phyloP scores from a whole-genome alignment of 2,888 invertebrate genomes.

The Cheilosia soror region DNA sequence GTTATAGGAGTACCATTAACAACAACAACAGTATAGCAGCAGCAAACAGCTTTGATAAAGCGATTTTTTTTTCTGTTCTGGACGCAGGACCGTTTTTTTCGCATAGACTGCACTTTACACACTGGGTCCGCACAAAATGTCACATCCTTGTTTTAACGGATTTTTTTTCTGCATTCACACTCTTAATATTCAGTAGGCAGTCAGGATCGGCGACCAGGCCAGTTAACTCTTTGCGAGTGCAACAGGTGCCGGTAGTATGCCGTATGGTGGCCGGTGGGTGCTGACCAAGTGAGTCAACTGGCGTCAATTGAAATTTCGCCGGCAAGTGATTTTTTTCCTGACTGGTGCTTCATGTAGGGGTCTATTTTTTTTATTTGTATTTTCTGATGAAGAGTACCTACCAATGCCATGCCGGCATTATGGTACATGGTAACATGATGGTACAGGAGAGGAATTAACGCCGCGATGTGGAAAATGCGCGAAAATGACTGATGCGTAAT shows the following conservation, averaged over 20 bases:
- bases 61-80: conserved; percentile 4
- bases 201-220: conserved; percentile 54
- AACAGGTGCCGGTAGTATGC: conserved; percentile 64
- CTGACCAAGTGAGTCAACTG: conserved; percentile 58
- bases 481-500: conserved; percentile 76
- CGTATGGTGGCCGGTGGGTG: conserved; percentile 52
- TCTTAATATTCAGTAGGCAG: conserved; percentile 66
- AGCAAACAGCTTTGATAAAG: conserved; percentile 65
- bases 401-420: conserved; percentile 23
- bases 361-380: conserved; percentile 10
- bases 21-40: conserved; percentile 32
- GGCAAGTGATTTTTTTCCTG: conserved; percentile 49
- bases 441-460: conserved; percentile 62
- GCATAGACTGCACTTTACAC: conserved; percentile 42
- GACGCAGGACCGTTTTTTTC: conserved; percentile 46
- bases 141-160: conserved; percentile 71
- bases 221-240: conserved; percentile 48
- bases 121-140: conserved; percentile 68
- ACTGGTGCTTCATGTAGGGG: neutral
- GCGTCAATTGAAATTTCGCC: conserved; percentile 73
- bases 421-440: conserved; percentile 10
- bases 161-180: conserved; percentile 45
- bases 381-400: conserved; percentile 25
- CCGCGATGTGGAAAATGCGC: conserved; percentile 76
- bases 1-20: conserved; percentile 44